A percentile compares a stretch with the other conserved stretches of the same genome.
phyloP scores from a whole-genome alignment of 2,113 vertebrate genomes.

The Coturnix japonica region DNA sequence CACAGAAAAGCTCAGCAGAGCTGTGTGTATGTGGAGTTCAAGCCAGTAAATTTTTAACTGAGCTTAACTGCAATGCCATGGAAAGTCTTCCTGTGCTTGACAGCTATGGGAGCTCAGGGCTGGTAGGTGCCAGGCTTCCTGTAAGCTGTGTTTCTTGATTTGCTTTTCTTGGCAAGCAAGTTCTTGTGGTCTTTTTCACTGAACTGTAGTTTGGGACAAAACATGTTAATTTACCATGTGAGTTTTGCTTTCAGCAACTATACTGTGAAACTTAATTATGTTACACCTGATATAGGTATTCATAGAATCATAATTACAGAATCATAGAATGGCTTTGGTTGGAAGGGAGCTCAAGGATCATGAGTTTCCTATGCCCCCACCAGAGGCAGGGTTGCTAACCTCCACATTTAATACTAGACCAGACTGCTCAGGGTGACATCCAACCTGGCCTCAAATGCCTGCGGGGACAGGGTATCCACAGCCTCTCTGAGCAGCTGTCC shows the following conservation, averaged over 20 bases:
- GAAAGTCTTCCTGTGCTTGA: background rate
- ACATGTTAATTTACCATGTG: accelerated
- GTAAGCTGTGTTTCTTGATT: background rate
- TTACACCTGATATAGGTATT: background rate
- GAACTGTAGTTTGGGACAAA: background rate
- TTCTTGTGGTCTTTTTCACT: background rate
- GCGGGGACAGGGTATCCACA: too few species aligned
- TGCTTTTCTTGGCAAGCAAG: background rate
- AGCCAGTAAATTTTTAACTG: background rate
- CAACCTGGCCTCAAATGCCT: too few species aligned
- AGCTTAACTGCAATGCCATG: background rate
- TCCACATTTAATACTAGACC: too few species aligned
- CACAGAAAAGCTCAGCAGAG: background rate
- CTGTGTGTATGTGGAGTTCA: background rate
- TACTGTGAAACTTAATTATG: accelerated
- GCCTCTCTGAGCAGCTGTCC: too few species aligned
- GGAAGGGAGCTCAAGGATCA: too few species aligned
- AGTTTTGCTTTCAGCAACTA: background rate
- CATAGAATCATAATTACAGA: too few species aligned
- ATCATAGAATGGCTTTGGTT: too few species aligned
- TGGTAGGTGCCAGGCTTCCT: background rate
- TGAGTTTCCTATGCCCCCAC: too few species aligned
- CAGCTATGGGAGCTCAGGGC: background rate
- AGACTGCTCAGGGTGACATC: too few species aligned
- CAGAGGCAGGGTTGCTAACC: too few species aligned